Evolutionary conservation across 2,113 vertebrate genomes (phyloP).

Genomic region (Prochilodus magdalenae): DNA sequence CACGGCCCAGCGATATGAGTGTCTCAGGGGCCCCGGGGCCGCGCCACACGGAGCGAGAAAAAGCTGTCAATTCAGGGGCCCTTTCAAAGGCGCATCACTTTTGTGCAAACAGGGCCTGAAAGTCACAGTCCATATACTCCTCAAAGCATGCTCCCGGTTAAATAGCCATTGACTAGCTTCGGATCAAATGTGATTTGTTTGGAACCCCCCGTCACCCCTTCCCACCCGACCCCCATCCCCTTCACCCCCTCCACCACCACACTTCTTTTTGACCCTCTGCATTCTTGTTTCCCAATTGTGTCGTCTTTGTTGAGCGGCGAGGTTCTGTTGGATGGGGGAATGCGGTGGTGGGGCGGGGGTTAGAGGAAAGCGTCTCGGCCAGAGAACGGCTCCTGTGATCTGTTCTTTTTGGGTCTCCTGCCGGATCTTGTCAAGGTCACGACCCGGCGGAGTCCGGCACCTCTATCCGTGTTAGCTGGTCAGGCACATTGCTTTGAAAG

Average conservation of each 20-base stretch:
- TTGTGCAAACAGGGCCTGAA: constrained; percentile 77
- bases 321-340: constrained; percentile 57
- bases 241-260: constrained; percentile 29
- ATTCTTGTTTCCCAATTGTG: constrained; percentile 79
- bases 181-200: constrained; percentile 74
- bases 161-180: constrained; percentile 75
- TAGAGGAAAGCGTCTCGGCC: constrained; percentile 40
- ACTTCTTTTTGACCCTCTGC: constrained; percentile 68
- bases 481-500: constrained; percentile 79
- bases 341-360: constrained; percentile 40
- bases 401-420: constrained; percentile 51
- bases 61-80: constrained; percentile 80
- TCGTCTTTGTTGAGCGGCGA: constrained; percentile 68
- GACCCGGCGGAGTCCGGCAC: constrained; percentile 80
- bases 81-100: constrained; percentile 78
- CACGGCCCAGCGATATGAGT: constrained; percentile 82
- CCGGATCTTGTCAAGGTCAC: constrained; percentile 78
- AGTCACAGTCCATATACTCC: constrained; percentile 78
- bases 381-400: constrained; percentile 65
- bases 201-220: not conserved
- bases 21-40: constrained; percentile 68
- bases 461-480: constrained; percentile 79
- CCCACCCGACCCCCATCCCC: not conserved
- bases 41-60: constrained; percentile 73
- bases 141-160: constrained; percentile 74